phyloP scores from a whole-genome alignment of 2,113 vertebrate genomes.

The Gambusia holbrooki region DNA sequence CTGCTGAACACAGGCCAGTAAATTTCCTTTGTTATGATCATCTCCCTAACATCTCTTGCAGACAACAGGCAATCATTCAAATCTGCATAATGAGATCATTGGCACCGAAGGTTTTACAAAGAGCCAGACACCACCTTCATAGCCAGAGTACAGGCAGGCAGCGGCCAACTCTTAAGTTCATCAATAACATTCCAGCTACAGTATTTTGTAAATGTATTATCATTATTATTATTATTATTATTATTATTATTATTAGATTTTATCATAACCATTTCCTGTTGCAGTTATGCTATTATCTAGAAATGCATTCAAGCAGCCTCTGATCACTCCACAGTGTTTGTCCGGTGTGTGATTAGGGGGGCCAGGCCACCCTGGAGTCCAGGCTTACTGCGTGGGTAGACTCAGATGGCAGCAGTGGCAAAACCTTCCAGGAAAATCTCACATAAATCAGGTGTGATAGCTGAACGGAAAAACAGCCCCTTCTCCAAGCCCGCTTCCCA shows the following conservation, averaged over 20 bases:
- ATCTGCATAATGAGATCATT: conserved; percentile 1
- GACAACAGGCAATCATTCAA: neutral
- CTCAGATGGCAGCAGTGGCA: conserved; percentile 61
- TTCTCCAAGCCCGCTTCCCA: conserved; percentile 72
- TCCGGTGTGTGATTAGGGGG: conserved; percentile 59
- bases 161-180: conserved; percentile 37
- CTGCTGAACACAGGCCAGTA: neutral
- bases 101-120: neutral
- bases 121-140: neutral
- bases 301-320: conserved; percentile 54
- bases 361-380: conserved; percentile 36
- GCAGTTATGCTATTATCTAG: conserved; percentile 72
- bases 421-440: conserved; percentile 78
- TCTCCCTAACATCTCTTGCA: neutral
- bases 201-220: conserved; percentile 47
- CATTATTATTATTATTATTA: conserved; percentile 74
- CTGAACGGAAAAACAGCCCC: conserved; percentile 64
- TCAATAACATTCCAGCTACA: conserved; percentile 64
- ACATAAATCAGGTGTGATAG: conserved; percentile 82
- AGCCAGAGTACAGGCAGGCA: conserved; percentile 29
- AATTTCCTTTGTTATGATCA: neutral
- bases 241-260: conserved; percentile 67
- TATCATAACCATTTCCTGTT: conserved; percentile 77
- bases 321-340: conserved; percentile 66
- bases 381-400: conserved; percentile 44